Evolutionary conservation across 2,888 invertebrate species (phyloP).

Genomic region (Augochlorella aurata): DNA sequence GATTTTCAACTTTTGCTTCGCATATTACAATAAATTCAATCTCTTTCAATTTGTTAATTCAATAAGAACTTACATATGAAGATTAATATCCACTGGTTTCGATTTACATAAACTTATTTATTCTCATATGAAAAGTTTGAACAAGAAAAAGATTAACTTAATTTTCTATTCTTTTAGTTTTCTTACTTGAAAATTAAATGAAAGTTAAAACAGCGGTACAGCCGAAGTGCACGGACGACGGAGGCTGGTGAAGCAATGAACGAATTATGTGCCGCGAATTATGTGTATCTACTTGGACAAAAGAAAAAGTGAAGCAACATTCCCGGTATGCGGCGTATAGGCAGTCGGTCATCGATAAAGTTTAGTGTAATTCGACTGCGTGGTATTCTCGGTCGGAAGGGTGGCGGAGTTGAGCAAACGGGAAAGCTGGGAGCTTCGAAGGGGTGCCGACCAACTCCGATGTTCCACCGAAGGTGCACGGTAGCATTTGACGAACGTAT

Average conservation of each 20-base stretch:
- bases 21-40: too few relatives aligned
- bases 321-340: background rate
- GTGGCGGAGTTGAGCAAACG: constrained; percentile 34
- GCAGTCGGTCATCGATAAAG: constrained; percentile 36
- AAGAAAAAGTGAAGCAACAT: background rate
- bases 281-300: background rate
- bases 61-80: too few relatives aligned
- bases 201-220: too few relatives aligned
- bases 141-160: too few relatives aligned
- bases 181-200: too few relatives aligned
- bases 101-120: too few relatives aligned
- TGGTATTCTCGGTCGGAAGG: constrained; percentile 45
- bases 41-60: too few relatives aligned
- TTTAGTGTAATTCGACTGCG: constrained; percentile 40
- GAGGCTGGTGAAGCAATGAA: background rate
- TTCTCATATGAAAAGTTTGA: too few relatives aligned
- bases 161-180: too few relatives aligned
- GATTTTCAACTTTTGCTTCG: too few relatives aligned
- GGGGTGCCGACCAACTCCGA: constrained; percentile 66
- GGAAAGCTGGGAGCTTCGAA: constrained; percentile 54
- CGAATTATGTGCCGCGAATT: background rate
- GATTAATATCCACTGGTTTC: too few relatives aligned
- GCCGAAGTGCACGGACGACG: background rate
- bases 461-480: constrained; percentile 58
- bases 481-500: constrained; percentile 39